Evolutionary conservation across 2,113 vertebrate species (phyloP), one percentile per base, ranked within the genome.

Genomic region (Equus przewalskii): DNA sequence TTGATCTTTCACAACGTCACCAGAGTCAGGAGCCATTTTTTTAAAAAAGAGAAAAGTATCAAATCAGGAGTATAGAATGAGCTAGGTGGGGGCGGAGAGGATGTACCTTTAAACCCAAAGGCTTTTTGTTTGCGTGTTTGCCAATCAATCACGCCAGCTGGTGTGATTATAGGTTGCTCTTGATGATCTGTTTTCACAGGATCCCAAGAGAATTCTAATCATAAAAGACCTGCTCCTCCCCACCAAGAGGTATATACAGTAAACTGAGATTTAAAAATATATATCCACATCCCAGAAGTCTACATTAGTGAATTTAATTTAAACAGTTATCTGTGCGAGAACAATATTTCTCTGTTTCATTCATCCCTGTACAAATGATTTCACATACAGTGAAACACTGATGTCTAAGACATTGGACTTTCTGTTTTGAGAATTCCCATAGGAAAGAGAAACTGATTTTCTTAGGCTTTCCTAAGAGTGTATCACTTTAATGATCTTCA

Each of bases 131-230:
- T 5, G 0, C 91, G 76, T 94, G 94, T 86, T 54, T 96, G 83
- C 73, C 60, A 76, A 91, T 98, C 97, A 94, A 84, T 97, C 96
- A 96, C 3, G 6, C 67, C 82, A 93, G 82, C 86, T 97, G 85
- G 75, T 28, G 6, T 96, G 73, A 36, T 91, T 95, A 87, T 85
- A 96, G 62, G 56, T 87, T 96, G 75, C 30, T 67, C 80, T 41
- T 70, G 62, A 75, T 44, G 15, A 96, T 94, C 69, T 92, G 60
- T 97, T 97, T 96, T 93, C 92, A 97, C 79, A 83, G 89, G 73
- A 56, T 78, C 89, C 79, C 92, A 75, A 93, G 96, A 93, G 79
- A 97, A 95, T 98, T 97, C 62, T 86, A 64, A 72, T 62, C 21
- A n/a, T 75, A 75, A 95, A 91, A 80, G 14, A 80, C 26, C n/a